Evolutionary conservation across 2,888 invertebrate genomes (phyloP).

Genomic region (Scelioninae gen. 1): DNA sequence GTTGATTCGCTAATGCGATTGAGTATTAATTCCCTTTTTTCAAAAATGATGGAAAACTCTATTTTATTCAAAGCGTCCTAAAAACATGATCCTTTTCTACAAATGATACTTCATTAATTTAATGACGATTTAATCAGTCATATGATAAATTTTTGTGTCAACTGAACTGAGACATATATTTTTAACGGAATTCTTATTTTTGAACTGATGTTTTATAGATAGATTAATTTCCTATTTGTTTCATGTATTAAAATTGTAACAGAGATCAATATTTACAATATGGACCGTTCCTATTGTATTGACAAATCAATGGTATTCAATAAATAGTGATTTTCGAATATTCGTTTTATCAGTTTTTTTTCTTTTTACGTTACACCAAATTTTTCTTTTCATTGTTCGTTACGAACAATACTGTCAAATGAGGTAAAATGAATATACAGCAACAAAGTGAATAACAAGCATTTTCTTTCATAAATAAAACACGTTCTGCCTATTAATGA

Average conservation of each 20-base stretch:
- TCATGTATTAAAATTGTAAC: conserved; percentile 40
- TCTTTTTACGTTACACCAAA: conserved; percentile 54
- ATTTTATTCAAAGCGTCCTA: conserved; percentile 53
- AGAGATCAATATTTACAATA: conserved; percentile 39
- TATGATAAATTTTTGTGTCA: background rate
- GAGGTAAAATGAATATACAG: conserved; percentile 64
- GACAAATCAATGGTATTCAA: conserved; percentile 54
- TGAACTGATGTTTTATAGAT: background rate
- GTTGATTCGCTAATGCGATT: conserved; percentile 83
- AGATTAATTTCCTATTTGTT: conserved; percentile 49
- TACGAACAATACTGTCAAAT: conserved; percentile 68
- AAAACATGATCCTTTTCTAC: conserved; percentile 65
- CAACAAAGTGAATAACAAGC: conserved; percentile 64
- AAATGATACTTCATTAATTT: conserved; percentile 31
- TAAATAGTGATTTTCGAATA: conserved; percentile 58
- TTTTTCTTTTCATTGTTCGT: conserved; percentile 67
- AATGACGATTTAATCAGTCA: conserved; percentile 38
- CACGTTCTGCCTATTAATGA: conserved; percentile 60
- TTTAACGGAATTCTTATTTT: conserved; percentile 14
- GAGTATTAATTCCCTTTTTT: conserved; percentile 83
- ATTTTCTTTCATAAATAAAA: conserved; percentile 66
- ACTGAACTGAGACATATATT: too few relatives aligned
- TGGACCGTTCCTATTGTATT: conserved; percentile 20
- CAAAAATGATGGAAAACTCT: conserved; percentile 61
- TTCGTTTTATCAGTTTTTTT: conserved; percentile 50